These are phyloP conservation scores for Zosterops japonicus DNA, from an alignment of 2,113 vertebrate species.

Conservation along the genomic window DNA sequence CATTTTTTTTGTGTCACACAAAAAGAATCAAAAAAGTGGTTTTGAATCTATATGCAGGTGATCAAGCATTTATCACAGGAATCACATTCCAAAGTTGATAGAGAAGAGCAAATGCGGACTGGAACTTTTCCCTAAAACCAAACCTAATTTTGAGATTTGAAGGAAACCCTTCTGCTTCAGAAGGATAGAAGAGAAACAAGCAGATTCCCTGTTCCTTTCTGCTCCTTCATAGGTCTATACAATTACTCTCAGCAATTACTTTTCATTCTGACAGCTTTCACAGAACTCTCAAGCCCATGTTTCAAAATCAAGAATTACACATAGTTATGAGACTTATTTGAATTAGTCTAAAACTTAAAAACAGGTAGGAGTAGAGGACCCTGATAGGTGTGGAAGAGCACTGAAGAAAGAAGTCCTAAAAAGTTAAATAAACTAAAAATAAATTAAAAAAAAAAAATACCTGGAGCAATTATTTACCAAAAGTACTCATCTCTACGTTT, in stretches of 20 bases:
- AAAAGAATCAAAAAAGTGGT: neutral
- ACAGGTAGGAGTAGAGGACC: fast-evolving
- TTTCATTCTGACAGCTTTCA: neutral
- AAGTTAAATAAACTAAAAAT: neutral
- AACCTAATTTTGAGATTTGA: neutral
- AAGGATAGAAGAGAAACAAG: neutral
- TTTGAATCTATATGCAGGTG: neutral
- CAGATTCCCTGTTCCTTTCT: neutral
- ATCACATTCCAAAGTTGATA: neutral
- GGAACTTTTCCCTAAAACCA: neutral
- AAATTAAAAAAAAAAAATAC: neutral
- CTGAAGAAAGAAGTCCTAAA: neutral
- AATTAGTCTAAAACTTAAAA: neutral
- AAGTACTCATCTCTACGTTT: neutral
- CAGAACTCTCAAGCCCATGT: neutral
- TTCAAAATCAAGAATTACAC: neutral
- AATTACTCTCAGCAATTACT: neutral
- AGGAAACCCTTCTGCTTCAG: neutral
- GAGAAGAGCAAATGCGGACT: neutral
- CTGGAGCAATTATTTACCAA: neutral
- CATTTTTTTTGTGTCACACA: neutral
- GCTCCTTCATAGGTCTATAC: neutral
- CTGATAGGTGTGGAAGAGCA: neutral
- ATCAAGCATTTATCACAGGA: neutral
- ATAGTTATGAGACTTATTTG: neutral